Percentiles rank a stretch among this genome's conserved stretches.
Conservation (phyloP, 1,140 invertebrate genomes). For the Euura saliciscinereae region DNA sequence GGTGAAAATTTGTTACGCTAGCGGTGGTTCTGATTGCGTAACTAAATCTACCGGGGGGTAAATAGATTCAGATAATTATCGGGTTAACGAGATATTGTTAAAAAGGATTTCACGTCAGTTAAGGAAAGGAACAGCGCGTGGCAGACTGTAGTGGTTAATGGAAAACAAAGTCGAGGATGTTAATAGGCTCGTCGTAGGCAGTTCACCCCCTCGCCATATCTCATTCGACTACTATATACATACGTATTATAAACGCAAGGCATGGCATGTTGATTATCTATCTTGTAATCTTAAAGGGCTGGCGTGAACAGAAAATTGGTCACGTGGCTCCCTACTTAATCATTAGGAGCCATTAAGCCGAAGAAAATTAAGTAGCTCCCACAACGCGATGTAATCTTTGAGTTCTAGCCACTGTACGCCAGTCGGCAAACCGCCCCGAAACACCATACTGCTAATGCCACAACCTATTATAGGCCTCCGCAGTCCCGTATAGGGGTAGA, state of each 20-base stretch:
- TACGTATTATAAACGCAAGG: background rate
- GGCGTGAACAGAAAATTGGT: constrained; percentile 6
- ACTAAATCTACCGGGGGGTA: background rate
- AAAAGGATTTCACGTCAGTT: background rate
- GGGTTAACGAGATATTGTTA: constrained; percentile 4
- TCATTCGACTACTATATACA: background rate
- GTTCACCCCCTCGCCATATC: background rate
- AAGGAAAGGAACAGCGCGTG: background rate
- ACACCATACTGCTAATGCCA: background rate
- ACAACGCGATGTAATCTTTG: constrained; percentile 5
- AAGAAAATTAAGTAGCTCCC: background rate
- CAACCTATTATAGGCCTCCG: background rate
- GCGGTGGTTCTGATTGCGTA: background rate
- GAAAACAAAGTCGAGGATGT: background rate
- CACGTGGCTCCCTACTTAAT: constrained; percentile 5
- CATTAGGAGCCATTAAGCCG: constrained; percentile 4
- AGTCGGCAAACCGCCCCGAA: background rate
- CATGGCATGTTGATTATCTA: background rate
- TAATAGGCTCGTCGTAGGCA: background rate
- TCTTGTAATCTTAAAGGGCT: constrained; percentile 7
- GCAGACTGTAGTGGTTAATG: background rate
- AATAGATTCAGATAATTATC: background rate
- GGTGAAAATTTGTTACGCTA: background rate
- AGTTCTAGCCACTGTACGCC: background rate
- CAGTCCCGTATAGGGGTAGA: background rate